Evolutionary conservation across 2,113 vertebrate species (phyloP), one percentile per base, ranked within the genome.

Genomic region (Calidris pygmaea): DNA sequence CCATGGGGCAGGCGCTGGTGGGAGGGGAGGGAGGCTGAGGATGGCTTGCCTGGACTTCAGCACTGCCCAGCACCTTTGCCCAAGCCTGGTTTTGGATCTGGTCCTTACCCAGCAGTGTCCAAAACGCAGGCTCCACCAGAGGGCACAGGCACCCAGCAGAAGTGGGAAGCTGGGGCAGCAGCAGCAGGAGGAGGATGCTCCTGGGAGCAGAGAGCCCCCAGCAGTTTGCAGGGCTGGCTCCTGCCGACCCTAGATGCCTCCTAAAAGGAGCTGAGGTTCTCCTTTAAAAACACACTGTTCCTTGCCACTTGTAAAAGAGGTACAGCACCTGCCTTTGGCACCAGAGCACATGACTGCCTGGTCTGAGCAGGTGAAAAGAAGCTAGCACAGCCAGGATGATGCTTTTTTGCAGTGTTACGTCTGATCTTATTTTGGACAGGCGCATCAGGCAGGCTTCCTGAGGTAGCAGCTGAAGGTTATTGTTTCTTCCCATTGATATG

Each of bases 141-240:
- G 95, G 94, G 95, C 95, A 96, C 94, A 96, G 77, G 56, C 93
- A 85, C 52, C 52, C 62, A 78, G 87, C 73, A 89, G 56, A 78
- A 93, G 11, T 3, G 45, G 47, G 47, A 20, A 47, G 47, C 20
- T 22, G 47, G 47, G 0, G 50, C 68, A 22, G 43, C 24, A 63
- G 24, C 43, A 56, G 65, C 4, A 43, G 32, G 11, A 43, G 32
- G 12, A 53, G 37, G 59, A 34, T 83, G 22, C 9, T 87, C 53
- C 43, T 7, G 48, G 52, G 66, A 85, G 74, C n/a, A 37, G 43
- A 74, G 23, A 10, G 32, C 6, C 26, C 37, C 26, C n/a, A 45
- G 47, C 32, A 63, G 37, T 6, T 16, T 20, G 60, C 18, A 45
- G 30, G 48, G 23, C 22, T 56, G 23, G 20, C 29, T 92, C 53